Evolutionary conservation across 2,888 invertebrate species (phyloP).

Genomic region (Sycophila texana): DNA sequence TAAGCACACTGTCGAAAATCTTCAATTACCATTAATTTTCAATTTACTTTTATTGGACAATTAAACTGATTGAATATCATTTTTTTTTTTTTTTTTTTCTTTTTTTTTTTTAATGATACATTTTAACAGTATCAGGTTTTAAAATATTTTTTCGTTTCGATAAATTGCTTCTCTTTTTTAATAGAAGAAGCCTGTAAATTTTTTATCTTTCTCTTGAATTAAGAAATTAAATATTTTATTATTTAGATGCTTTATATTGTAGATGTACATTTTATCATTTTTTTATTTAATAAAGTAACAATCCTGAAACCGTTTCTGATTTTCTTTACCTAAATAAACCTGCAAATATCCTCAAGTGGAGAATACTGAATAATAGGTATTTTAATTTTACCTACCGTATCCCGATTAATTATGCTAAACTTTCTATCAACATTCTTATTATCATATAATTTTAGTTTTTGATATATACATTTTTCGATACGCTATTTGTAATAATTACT

Average conservation of each 20-base stretch:
- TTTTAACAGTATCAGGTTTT: conserved; percentile 11
- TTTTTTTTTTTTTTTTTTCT: no score
- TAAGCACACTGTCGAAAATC: conserved; percentile 21
- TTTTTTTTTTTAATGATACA: conserved; percentile 42
- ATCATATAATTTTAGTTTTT: no score
- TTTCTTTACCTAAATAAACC: not conserved
- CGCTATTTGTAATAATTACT: no score
- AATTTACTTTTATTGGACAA: not conserved
- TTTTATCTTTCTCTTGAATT: conserved; percentile 36
- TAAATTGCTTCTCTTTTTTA: conserved; percentile 44
- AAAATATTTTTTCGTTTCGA: not conserved
- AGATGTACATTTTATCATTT: conserved; percentile 53
- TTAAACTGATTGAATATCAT: not conserved
- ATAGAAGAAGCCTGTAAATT: conserved; percentile 34
- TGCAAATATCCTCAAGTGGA: no score
- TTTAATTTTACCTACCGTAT: no score
- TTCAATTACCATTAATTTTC: conserved; percentile 11
- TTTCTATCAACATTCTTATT: no score
- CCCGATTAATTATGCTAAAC: no score
- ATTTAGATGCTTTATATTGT: conserved; percentile 55
- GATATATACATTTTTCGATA: no score
- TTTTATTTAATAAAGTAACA: conserved; percentile 54
- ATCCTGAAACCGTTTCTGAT: not conserved
- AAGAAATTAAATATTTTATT: conserved; percentile 49
- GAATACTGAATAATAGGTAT: no score